phyloP scores from a whole-genome alignment of 2,113 vertebrate genomes.

The Phylloscopus trochilus region DNA sequence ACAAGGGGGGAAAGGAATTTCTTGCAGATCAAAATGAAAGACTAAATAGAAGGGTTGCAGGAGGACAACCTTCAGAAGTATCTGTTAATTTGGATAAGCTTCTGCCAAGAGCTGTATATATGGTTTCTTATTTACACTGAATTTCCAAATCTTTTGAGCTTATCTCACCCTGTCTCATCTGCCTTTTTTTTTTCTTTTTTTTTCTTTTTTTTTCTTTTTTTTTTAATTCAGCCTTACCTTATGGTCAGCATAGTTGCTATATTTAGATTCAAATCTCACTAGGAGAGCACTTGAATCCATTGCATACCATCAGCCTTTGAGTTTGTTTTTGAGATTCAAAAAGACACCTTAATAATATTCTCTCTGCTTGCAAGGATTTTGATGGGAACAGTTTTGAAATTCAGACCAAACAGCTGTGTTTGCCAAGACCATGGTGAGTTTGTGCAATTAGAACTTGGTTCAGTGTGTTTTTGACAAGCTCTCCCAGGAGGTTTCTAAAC shows the following conservation, averaged over 20 bases:
- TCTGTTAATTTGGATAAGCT: neutral
- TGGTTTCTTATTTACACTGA: neutral
- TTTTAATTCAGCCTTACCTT: neutral
- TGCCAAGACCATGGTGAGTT: slow-evolving; percentile 28
- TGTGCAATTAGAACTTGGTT: slow-evolving; percentile 50
- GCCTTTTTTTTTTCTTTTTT: neutral
- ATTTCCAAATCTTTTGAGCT: slow-evolving; percentile 1
- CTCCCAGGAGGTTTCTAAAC: slow-evolving; percentile 56
- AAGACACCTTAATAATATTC: neutral
- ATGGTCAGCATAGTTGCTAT: neutral
- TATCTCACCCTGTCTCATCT: neutral
- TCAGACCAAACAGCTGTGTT: slow-evolving; percentile 31
- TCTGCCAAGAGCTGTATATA: neutral
- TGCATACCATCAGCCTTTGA: neutral
- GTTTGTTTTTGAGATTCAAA: slow-evolving; percentile 11
- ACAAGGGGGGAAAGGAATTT: neutral
- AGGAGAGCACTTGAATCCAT: slow-evolving; percentile 1
- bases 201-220: neutral
- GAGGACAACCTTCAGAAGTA: neutral
- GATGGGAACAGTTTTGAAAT: slow-evolving; percentile 33
- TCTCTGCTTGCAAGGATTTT: slow-evolving; percentile 26
- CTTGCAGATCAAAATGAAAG: neutral
- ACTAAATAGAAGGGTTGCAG: neutral
- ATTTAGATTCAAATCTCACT: slow-evolving; percentile 9
- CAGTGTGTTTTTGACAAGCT: slow-evolving; percentile 52